A percentile compares a stretch with the other conserved stretches of the same genome.
These are phyloP conservation scores for Tetragonisca angustula DNA, from an alignment of 2,888 invertebrate genomes.

Conservation along the genomic window DNA sequence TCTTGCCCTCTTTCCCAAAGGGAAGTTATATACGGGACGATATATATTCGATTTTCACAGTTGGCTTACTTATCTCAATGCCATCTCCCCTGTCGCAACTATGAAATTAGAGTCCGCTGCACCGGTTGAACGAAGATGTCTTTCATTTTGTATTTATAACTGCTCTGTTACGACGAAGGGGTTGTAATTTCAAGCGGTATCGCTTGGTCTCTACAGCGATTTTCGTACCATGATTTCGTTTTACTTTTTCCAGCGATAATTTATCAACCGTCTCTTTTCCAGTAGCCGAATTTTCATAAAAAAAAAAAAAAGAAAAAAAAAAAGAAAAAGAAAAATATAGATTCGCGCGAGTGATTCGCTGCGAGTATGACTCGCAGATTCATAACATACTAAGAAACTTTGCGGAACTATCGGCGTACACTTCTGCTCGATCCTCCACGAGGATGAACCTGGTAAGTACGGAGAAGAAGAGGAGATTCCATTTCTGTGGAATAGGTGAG, in stretches of 20 bases:
- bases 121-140: conserved; percentile 69
- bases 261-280: not conserved
- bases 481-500: not conserved
- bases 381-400: not conserved
- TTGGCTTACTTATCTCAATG: conserved; percentile 76
- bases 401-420: not conserved
- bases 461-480: not conserved
- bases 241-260: conserved; percentile 22
- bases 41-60: conserved; percentile 70
- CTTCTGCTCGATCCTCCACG: not conserved
- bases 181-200: conserved; percentile 27
- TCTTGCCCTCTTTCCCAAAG: conserved; percentile 37
- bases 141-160: conserved; percentile 65
- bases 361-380: not conserved
- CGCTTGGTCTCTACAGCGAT: conserved; percentile 22
- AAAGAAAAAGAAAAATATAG: not conserved
- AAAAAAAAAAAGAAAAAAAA: too few species aligned
- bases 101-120: conserved; percentile 74
- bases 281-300: not conserved
- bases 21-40: conserved; percentile 54
- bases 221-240: conserved; percentile 6
- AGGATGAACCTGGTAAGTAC: not conserved
- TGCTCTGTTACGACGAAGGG: conserved; percentile 25
- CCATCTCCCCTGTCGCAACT: conserved; percentile 46
- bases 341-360: not conserved